A percentile compares a stretch with the other conserved stretches of the same genome.
Evolutionary conservation across 2,888 invertebrate species (phyloP).

Genomic region (Philopedon plagiatum): DNA sequence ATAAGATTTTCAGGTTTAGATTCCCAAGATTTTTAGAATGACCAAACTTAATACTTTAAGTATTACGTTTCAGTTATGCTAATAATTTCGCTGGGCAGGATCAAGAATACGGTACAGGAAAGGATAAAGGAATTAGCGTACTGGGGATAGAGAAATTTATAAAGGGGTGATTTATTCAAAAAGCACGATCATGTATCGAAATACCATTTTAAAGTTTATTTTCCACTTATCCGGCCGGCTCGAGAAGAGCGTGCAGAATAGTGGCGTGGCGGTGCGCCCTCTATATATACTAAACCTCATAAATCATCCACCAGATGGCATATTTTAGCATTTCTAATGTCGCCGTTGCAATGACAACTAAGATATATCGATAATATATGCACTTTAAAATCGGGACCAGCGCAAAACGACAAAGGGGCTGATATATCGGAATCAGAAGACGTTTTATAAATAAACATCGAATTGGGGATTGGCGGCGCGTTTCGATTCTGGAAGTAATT

Average conservation of each 20-base stretch:
- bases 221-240: conserved; percentile 39
- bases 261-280: conserved; percentile 38
- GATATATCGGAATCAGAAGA: conserved; percentile 49
- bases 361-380: conserved; percentile 70
- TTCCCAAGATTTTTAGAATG: no score
- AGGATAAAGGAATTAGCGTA: no score
- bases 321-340: conserved; percentile 70
- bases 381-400: conserved; percentile 63
- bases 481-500: conserved; percentile 53
- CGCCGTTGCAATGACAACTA: conserved; percentile 66
- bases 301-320: conserved; percentile 70
- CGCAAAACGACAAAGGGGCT: conserved; percentile 58
- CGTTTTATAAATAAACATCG: conserved; percentile 54
- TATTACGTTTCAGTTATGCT: no score
- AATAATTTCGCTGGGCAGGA: no score
- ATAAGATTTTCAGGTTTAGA: no score
- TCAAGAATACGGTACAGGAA: no score
- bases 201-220: conserved; percentile 40
- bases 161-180: no score
- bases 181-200: no score
- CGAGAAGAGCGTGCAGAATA: conserved; percentile 6
- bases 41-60: no score
- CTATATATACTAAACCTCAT: conserved; percentile 57
- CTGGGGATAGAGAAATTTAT: no score
- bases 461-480: conserved; percentile 47